phyloP scores from a whole-genome alignment of 1,140 invertebrate genomes.

The Rhopalosiphum padi region DNA sequence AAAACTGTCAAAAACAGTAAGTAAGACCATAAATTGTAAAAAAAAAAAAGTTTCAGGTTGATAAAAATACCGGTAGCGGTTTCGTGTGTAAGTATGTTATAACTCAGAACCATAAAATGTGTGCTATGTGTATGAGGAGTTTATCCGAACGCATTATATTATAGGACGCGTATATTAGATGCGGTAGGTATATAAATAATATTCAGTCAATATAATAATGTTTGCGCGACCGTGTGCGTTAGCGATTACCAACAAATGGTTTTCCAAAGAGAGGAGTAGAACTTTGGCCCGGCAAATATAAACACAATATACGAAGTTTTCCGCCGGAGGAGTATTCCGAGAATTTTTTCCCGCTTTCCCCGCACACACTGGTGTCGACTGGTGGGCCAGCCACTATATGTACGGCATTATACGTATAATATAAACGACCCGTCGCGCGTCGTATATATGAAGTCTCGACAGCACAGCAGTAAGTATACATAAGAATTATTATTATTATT shows the following conservation, averaged over 20 bases:
- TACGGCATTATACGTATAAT: neutral
- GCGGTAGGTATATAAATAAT: neutral
- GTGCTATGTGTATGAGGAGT: neutral
- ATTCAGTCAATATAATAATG: neutral
- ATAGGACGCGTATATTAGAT: neutral
- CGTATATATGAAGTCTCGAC: neutral
- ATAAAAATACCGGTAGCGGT: neutral
- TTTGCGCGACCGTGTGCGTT: neutral
- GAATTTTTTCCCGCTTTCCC: neutral
- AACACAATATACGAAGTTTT: neutral
- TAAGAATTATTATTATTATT: neutral
- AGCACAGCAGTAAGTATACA: neutral
- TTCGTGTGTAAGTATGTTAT: neutral
- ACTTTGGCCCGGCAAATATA: neutral
- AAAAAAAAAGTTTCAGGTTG: conserved; percentile 9
- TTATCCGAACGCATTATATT: neutral
- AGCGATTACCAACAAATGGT: neutral
- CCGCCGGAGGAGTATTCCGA: neutral
- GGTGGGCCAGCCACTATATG: neutral
- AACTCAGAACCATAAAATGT: neutral
- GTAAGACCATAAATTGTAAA: neutral
- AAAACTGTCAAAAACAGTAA: conserved; percentile 2
- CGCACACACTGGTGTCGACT: neutral
- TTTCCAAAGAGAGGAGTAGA: neutral
- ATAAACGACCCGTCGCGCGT: neutral